A percentile compares a stretch with the other conserved stretches of the same genome.
phyloP scores from a whole-genome alignment of 92 coral and sea anemone genomes.

The Hydrozoanthus gracilis region DNA sequence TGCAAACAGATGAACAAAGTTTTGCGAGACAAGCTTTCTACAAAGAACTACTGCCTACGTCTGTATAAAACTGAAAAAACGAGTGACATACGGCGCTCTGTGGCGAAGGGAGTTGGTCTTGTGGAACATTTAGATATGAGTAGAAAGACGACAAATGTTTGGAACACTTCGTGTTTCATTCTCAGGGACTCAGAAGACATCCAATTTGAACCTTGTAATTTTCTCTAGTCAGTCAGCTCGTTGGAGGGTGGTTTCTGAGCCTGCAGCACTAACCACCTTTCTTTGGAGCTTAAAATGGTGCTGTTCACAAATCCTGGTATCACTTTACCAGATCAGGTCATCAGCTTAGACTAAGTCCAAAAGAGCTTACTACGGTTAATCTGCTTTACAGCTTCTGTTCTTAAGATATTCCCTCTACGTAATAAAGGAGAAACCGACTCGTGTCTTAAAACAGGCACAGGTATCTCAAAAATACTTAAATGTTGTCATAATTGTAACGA shows the following conservation, averaged over 20 bases:
- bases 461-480: no score
- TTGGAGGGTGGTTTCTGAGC: background rate
- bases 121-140: background rate
- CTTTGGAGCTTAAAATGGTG: background rate
- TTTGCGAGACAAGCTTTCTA: no score
- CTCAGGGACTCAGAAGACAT: background rate
- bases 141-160: background rate
- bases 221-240: background rate
- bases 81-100: background rate
- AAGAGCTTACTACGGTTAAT: background rate
- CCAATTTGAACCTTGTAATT: background rate
- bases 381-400: background rate
- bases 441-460: background rate
- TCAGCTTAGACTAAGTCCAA: background rate
- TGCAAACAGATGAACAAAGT: no score
- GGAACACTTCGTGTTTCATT: background rate
- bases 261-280: background rate
- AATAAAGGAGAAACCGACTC: background rate
- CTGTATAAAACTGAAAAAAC: background rate
- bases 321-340: background rate
- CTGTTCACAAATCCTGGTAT: background rate
- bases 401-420: background rate
- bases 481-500: no score
- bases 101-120: background rate
- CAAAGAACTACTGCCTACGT: background rate